Base-by-base conservation (phyloP, 2,888 invertebrate genomes). In the Panorpa germanica region DNA sequence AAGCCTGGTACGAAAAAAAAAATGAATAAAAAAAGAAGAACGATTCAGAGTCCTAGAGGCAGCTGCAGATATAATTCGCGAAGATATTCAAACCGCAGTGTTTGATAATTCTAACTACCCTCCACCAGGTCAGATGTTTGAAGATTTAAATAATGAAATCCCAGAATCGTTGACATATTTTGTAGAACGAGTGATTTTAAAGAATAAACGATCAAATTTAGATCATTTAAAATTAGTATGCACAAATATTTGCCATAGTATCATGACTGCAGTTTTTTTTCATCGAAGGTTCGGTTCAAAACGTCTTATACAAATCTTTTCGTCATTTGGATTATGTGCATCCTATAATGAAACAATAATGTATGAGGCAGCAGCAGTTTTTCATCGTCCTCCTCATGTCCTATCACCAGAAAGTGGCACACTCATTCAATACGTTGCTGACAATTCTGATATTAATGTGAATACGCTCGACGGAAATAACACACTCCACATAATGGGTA, bases 51-150 rank as follows among this genome's bases (percentile, higher is more conserved):
- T 48, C 40, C 41, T 50, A 38, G 43, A 49, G 45, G 44, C 46
- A 43, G 49, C 49, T 31, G 47, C 47, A 31, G 45, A 45, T 27
- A 49, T 50, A 40, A 42, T 49, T 43, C 42, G 44, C 29, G 45
- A 50, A 45, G 49, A 52, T 37, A 50, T 50, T 27, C 37, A 44
- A 42, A 38, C 45, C 36, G 38, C 41, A 32, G 36, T 45, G 36
- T 41, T 45, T 40, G 44, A 47, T 40, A 48, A 41, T 16, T 40
- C 45, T 30, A 37, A 41, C 32, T 50, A 47, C 46, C 43, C 46
- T 39, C 43, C 47, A 40, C 43, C 47, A 15, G 42, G 35, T 43
- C 40, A 45, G 44, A 47, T 34, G 34, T 34, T 36, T 43, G 46
- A n/a, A n/a, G n/a, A n/a, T n/a, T n/a, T n/a, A n/a, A n/a, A n/a